These are phyloP conservation scores for Pristionchus pacificus DNA, from an alignment of 1,140 invertebrate species.

Conservation along the genomic window DNA sequence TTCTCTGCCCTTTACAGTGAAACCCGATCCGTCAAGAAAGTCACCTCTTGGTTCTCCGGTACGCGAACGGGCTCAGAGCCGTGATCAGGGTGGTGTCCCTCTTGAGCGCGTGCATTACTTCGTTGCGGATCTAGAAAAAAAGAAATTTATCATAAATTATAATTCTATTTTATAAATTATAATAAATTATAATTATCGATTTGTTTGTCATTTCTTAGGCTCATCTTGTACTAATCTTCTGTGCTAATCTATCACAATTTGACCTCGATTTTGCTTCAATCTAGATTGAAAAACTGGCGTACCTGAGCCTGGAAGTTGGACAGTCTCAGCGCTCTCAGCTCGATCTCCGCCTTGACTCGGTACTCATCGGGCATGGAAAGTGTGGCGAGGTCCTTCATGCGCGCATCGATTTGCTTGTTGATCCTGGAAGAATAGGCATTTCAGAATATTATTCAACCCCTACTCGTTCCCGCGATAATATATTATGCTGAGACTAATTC, in stretches of 20 bases:
- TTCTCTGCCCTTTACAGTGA: too few relatives aligned
- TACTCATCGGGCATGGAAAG: slow-evolving; percentile 88
- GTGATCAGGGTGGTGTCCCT: slow-evolving; percentile 91
- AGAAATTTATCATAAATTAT: too few relatives aligned
- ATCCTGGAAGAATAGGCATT: slow-evolving; percentile 59
- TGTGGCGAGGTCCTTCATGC: slow-evolving; percentile 60
- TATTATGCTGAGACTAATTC: too few relatives aligned
- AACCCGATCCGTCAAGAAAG: too few relatives aligned
- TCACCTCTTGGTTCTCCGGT: slow-evolving; percentile 88
- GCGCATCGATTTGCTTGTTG: slow-evolving; percentile 58
- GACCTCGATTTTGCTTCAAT: too few relatives aligned
- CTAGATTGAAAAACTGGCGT: background rate
- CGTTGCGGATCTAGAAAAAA: slow-evolving; percentile 60
- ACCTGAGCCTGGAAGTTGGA: slow-evolving; percentile 87
- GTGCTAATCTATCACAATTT: too few relatives aligned
- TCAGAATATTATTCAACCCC: too few relatives aligned
- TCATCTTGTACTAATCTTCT: too few relatives aligned
- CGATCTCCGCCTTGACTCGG: slow-evolving; percentile 84
- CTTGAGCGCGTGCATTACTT: slow-evolving; percentile 79
- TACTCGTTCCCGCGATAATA: too few relatives aligned
- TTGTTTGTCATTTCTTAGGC: too few relatives aligned
- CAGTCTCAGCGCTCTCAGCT: slow-evolving; percentile 82
- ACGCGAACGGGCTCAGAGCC: slow-evolving; percentile 90
- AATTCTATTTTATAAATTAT: too few relatives aligned
- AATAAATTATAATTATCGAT: slow-evolving; percentile 10